Evolutionary conservation across 2,797 vertebrate species (phyloP).

Genomic region (Fistularia tabacaria): DNA sequence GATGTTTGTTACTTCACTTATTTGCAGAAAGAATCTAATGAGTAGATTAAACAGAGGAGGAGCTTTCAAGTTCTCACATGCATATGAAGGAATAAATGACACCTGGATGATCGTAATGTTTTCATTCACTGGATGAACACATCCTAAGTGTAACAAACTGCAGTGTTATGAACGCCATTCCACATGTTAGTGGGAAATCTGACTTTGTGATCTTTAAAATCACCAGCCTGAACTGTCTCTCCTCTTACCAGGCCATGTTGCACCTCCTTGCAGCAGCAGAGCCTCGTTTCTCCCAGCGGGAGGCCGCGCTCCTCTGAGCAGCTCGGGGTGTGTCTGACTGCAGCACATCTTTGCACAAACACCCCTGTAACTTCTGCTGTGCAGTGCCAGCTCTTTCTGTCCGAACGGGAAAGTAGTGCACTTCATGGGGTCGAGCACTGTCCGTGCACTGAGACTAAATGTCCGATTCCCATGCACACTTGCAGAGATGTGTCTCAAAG

Average conservation of each 20-base stretch:
- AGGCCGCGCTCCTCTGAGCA: background rate
- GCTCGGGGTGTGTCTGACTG: conserved; percentile 5
- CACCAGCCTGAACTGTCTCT: background rate
- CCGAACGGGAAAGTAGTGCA: conserved; percentile 2
- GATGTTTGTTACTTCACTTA: no score
- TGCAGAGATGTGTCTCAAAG: conserved; percentile 6
- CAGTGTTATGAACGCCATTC: no score
- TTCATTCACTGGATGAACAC: no score
- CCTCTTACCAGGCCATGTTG: conserved; percentile 47
- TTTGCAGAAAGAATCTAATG: no score
- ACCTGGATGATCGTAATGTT: no score
- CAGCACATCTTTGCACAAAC: background rate
- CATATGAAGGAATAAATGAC: no score
- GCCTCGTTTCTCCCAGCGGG: conserved; percentile 10
- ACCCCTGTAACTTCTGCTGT: conserved; percentile 18
- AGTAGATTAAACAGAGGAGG: no score
- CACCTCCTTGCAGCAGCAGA: conserved; percentile 31
- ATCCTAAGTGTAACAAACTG: no score
- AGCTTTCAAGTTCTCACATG: no score
- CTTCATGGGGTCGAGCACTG: background rate
- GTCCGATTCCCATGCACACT: conserved; percentile 2
- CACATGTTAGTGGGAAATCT: no score
- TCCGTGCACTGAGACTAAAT: background rate
- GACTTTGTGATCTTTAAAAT: no score
- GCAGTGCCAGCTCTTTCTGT: background rate